Evolutionary conservation across 1,140 invertebrate species (phyloP).

Genomic region (Drosophila triauraria): DNA sequence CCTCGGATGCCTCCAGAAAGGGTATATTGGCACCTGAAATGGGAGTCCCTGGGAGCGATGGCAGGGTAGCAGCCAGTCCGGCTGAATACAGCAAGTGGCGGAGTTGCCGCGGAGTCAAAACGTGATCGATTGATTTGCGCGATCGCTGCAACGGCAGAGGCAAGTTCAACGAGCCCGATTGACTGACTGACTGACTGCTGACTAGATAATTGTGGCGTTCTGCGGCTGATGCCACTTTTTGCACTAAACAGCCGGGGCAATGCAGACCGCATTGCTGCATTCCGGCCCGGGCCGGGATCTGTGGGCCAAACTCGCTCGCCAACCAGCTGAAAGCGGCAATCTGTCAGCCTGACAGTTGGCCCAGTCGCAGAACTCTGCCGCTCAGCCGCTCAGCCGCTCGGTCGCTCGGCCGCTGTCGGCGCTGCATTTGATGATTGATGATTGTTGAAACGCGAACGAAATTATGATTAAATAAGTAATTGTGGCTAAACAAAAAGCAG

Average conservation of each 20-base stretch:
- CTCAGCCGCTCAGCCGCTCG: constrained; percentile 8
- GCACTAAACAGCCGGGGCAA: constrained; percentile 73
- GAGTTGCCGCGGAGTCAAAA: constrained; percentile 65
- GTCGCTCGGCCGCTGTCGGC: constrained; percentile 7
- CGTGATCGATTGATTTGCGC: constrained; percentile 85
- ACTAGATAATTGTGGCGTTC: constrained; percentile 85
- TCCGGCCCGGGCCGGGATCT: constrained; percentile 57
- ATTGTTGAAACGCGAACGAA: constrained; percentile 84
- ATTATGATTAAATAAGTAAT: constrained; percentile 85
- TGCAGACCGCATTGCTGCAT: constrained; percentile 60
- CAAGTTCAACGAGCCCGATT: constrained; percentile 83
- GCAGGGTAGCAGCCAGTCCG: constrained; percentile 30
- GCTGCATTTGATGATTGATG: constrained; percentile 81
- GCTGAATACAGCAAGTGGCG: constrained; percentile 29
- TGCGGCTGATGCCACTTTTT: constrained; percentile 73
- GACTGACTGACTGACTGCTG: constrained; percentile 84
- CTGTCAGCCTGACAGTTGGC: constrained; percentile 83
- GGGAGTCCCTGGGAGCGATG: background rate
- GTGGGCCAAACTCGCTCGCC: constrained; percentile 42
- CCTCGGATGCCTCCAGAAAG: constrained; percentile 1
- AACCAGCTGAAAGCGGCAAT: constrained; percentile 74
- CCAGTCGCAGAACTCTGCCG: constrained; percentile 75
- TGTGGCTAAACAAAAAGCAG: constrained; percentile 75
- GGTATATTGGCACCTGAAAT: constrained; percentile 17
- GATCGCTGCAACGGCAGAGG: constrained; percentile 55